Conservation (phyloP, 2,113 vertebrate genomes). For the Etheostoma spectabile region DNA sequence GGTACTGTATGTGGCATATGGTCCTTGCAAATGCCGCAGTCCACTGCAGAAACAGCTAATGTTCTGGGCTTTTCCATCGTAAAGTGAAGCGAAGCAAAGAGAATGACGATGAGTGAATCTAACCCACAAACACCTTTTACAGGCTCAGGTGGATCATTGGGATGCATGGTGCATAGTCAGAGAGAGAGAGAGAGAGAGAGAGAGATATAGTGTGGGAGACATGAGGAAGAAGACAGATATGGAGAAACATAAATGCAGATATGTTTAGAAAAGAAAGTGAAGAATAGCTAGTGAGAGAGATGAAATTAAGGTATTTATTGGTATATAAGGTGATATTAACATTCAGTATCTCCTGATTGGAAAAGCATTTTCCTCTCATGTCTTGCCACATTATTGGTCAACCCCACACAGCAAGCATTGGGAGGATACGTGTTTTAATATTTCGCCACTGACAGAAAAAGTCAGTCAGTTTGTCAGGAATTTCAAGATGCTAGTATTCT, state of each 20-base stretch:
- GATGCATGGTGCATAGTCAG: conserved; percentile 64
- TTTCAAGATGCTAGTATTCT: conserved; percentile 9
- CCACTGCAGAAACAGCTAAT: conserved; percentile 72
- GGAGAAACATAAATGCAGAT: background rate
- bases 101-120: conserved; percentile 71
- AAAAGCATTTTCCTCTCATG: conserved; percentile 53
- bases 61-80: conserved; percentile 72
- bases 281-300: conserved; percentile 5
- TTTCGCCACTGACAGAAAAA: conserved; percentile 22
- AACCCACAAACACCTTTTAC: conserved; percentile 74
- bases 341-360: conserved; percentile 50
- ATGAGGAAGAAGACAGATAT: background rate
- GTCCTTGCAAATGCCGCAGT: conserved; percentile 71
- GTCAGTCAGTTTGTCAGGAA: conserved; percentile 12
- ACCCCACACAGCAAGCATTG: conserved; percentile 5
- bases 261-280: background rate
- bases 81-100: conserved; percentile 79
- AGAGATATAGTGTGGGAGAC: background rate
- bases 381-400: conserved; percentile 35
- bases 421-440: conserved; percentile 23
- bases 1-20: conserved; percentile 59
- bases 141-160: conserved; percentile 68
- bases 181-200: background rate
- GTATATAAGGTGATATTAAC: conserved; percentile 46
- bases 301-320: background rate